Evolutionary conservation across 2,888 invertebrate genomes (phyloP).

Genomic region (Rhyacophila evoluta): DNA sequence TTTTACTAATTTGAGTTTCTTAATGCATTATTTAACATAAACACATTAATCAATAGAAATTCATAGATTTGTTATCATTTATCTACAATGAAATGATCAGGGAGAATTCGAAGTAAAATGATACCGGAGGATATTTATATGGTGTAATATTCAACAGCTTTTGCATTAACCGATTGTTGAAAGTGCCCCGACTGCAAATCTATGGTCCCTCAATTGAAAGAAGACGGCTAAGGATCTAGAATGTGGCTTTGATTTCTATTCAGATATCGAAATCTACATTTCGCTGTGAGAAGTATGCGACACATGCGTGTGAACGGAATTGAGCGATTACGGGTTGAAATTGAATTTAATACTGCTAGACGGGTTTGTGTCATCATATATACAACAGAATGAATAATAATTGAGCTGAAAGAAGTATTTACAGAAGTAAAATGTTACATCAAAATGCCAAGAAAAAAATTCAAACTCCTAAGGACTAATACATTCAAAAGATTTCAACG

Average conservation of each 20-base stretch:
- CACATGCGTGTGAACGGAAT: background rate
- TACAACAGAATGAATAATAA: slow-evolving; percentile 14
- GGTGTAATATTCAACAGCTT: background rate
- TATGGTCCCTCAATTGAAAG: slow-evolving; percentile 2
- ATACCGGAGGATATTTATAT: background rate
- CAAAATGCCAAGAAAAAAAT: slow-evolving; percentile 23
- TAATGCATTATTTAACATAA: background rate
- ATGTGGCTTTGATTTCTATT: background rate
- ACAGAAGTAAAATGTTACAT: slow-evolving; percentile 5
- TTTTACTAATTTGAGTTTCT: background rate
- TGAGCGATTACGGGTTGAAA: background rate
- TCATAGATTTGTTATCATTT: slow-evolving; percentile 20
- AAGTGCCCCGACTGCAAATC: background rate
- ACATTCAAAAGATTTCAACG: slow-evolving; percentile 52
- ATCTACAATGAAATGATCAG: slow-evolving; percentile 18
- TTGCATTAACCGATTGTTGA: background rate
- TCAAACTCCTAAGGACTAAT: slow-evolving; percentile 37
- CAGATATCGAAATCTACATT: background rate
- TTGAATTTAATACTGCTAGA: background rate
- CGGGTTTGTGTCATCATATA: background rate
- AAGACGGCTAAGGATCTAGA: background rate
- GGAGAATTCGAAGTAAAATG: background rate
- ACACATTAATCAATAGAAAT: background rate
- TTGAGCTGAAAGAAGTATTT: slow-evolving; percentile 18
- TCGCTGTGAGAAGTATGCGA: background rate